A percentile compares a stretch with the other conserved stretches of the same genome.
These are phyloP conservation scores for Cinclus mexicanus DNA, from an alignment of 2,113 vertebrate genomes.

Conservation along the genomic window DNA sequence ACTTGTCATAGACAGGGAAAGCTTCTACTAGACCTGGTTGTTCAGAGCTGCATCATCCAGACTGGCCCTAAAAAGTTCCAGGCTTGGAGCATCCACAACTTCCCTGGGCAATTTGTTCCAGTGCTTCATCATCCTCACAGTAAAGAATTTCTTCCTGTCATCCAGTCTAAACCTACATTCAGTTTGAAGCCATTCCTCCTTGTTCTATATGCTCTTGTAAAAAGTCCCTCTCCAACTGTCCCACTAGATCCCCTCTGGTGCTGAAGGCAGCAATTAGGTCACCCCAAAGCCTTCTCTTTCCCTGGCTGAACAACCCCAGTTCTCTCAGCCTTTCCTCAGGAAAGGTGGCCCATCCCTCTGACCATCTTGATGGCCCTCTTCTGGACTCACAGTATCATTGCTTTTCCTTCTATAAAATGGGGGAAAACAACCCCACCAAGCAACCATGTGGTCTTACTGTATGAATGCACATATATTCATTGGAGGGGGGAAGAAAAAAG, in stretches of 20 bases:
- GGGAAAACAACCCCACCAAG: neutral
- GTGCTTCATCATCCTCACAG: neutral
- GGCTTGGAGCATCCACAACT: neutral
- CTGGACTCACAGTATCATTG: neutral
- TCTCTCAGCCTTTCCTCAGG: neutral
- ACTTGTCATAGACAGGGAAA: neutral
- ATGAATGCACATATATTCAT: neutral
- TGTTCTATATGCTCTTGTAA: neutral
- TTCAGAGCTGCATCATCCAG: neutral
- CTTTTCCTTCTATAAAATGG: neutral
- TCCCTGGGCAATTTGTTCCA: too few species aligned
- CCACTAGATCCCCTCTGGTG: neutral
- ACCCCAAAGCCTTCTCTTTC: neutral
- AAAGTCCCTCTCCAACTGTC: neutral
- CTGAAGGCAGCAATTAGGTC: neutral
- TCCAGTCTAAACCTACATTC: neutral
- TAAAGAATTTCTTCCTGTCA: neutral
- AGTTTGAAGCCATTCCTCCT: neutral
- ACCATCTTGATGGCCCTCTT: neutral
- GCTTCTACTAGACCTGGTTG: neutral
- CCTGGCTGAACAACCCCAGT: neutral
- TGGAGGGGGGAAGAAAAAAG: neutral
- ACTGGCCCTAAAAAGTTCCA: neutral
- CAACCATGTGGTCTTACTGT: neutral
- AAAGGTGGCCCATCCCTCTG: neutral